phyloP scores from a whole-genome alignment of 2,888 invertebrate species.

The Dendrolimus houi region DNA sequence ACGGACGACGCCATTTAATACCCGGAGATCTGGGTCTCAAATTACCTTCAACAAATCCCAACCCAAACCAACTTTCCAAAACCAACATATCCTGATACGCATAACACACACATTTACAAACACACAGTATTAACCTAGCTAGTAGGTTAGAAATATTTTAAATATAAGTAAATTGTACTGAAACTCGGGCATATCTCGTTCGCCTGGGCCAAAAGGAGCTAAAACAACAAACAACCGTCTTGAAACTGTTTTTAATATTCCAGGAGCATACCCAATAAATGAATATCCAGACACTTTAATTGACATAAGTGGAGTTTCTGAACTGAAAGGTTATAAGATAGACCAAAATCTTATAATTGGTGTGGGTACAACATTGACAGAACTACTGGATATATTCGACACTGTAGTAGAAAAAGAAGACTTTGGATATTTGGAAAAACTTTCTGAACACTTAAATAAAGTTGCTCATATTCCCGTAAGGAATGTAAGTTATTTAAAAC shows the following conservation, averaged over 20 bases:
- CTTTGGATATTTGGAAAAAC: slow-evolving; percentile 77
- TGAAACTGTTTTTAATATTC: slow-evolving; percentile 10
- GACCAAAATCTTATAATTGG: slow-evolving; percentile 56
- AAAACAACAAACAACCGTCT: background rate
- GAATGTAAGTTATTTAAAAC: slow-evolving; percentile 73
- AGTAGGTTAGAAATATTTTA: too few species aligned
- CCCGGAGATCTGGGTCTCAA: too few species aligned
- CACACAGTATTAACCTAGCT: too few species aligned
- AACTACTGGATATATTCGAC: slow-evolving; percentile 57
- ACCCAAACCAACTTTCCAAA: too few species aligned
- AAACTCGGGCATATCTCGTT: too few species aligned
- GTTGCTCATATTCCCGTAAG: slow-evolving; percentile 84
- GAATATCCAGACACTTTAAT: slow-evolving; percentile 46
- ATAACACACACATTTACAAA: too few species aligned
- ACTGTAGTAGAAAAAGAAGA: slow-evolving; percentile 41
- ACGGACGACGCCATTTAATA: too few species aligned
- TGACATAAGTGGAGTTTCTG: slow-evolving; percentile 47
- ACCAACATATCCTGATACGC: too few species aligned
- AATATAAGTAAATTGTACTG: too few species aligned
- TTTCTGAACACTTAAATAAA: slow-evolving; percentile 80
- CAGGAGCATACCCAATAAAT: slow-evolving; percentile 52
- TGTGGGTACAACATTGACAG: slow-evolving; percentile 47
- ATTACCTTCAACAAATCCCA: too few species aligned
- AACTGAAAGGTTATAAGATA: slow-evolving; percentile 36
- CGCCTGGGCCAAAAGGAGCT: too few species aligned